These are phyloP conservation scores for Microcaecilia unicolor DNA, from an alignment of 2,797 vertebrate species.

Conservation along the genomic window DNA sequence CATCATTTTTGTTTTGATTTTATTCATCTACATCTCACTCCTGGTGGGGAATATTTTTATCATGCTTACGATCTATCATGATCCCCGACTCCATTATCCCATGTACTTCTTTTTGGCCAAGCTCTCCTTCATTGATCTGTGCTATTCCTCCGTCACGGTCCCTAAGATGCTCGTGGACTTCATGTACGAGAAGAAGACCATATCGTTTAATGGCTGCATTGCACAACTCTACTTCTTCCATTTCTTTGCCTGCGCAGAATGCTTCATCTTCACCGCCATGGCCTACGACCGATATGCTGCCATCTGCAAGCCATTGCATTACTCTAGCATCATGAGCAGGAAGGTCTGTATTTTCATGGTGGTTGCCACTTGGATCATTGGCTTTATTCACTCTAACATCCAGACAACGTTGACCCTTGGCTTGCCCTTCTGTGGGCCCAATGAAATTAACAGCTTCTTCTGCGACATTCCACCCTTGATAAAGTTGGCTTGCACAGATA, in stretches of 20 bases:
- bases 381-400: constrained; percentile 33
- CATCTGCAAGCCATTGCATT: constrained; percentile 39
- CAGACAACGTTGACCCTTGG: constrained; percentile 23
- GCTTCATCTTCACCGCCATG: constrained; percentile 40
- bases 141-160: constrained; percentile 31
- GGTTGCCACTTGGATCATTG: constrained; percentile 31
- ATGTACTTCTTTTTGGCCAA: constrained; percentile 44
- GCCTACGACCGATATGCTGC: constrained; percentile 44
- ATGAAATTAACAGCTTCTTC: constrained; percentile 38
- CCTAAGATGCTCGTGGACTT: constrained; percentile 36
- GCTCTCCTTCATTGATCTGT: constrained; percentile 37
- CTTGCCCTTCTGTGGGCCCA: constrained; percentile 40
- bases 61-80: constrained; percentile 16
- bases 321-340: constrained; percentile 21
- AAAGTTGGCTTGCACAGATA: constrained; percentile 35
- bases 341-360: constrained; percentile 13
- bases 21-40: constrained; percentile 9
- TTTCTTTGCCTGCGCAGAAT: constrained; percentile 40
- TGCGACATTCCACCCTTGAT: constrained; percentile 42
- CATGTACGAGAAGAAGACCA: constrained; percentile 13
- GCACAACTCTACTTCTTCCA: constrained; percentile 40
- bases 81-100: constrained; percentile 24
- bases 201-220: constrained; percentile 33
- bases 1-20: constrained; percentile 25
- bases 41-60: constrained; percentile 37